phyloP scores from a whole-genome alignment of 2,113 vertebrate genomes.

The rat (Rattus norvegicus) region GRCr8 NC_086019.1:206347501-206348000 shows the following conservation, averaged over 20 bases:
- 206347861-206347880: not conserved
- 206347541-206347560: rapidly evolving
- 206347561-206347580: too few relatives aligned
- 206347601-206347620: not conserved
- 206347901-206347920: not conserved
- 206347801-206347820: not conserved
- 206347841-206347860: rapidly evolving
- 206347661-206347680: rapidly evolving
- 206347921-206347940: not conserved
- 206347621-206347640: not conserved
- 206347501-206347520: not conserved
- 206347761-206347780: not conserved
- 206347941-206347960: not conserved
- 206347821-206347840: not conserved
- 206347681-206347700: not conserved
- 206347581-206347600: too few relatives aligned
- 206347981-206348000: too few relatives aligned
- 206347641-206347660: rapidly evolving
- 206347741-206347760: not conserved
- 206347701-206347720: not conserved
- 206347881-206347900: not conserved
- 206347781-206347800: not conserved
- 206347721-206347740: not conserved
- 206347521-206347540: not conserved
- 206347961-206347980: not conserved